Percentiles rank a stretch among this genome's conserved stretches.
Evolutionary conservation across 2,113 vertebrate genomes (phyloP).

Genomic region (Labeo rohita): DNA sequence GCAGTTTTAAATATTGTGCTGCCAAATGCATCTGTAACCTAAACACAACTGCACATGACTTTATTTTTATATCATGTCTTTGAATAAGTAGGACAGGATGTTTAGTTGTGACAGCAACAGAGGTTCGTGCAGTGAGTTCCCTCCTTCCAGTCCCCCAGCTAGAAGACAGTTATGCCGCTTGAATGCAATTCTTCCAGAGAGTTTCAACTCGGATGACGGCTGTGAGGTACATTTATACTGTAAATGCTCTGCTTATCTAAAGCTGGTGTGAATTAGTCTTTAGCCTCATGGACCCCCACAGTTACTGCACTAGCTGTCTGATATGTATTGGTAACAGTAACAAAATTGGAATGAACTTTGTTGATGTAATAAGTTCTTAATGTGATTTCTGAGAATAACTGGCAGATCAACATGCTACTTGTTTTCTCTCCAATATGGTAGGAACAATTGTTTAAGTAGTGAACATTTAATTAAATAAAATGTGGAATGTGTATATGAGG

Average conservation of each 20-base stretch:
- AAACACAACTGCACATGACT: not conserved
- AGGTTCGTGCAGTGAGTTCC: constrained; percentile 6
- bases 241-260: not conserved
- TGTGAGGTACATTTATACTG: constrained; percentile 2
- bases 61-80: constrained; percentile 24
- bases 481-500: not conserved
- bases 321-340: not conserved
- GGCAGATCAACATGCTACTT: not conserved
- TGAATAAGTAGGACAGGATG: constrained; percentile 40
- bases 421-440: not conserved
- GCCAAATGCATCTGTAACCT: not conserved
- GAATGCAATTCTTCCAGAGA: constrained; percentile 67
- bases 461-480: not conserved
- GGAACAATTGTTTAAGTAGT: not conserved
- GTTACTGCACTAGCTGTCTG: not conserved
- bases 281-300: not conserved
- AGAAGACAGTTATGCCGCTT: constrained; percentile 68
- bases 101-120: constrained; percentile 52
- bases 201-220: not conserved
- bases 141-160: not conserved
- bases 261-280: not conserved
- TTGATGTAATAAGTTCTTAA: not conserved
- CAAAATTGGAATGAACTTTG: not conserved
- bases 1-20: not conserved
- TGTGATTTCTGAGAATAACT: not conserved